phyloP scores from a whole-genome alignment of 2,113 vertebrate genomes.

The Antennarius striatus region DNA sequence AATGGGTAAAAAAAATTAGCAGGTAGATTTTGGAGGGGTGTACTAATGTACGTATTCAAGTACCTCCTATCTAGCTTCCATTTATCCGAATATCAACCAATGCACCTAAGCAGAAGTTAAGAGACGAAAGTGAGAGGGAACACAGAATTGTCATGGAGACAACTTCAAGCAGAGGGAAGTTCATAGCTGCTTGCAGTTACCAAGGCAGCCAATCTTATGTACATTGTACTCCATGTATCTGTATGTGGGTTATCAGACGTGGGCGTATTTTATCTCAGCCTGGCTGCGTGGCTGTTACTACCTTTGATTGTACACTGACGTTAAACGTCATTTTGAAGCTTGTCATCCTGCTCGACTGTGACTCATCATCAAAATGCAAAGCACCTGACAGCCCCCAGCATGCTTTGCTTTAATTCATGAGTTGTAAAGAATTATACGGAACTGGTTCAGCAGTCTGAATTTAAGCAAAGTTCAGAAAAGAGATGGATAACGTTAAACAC shows the following conservation, averaged over 20 bases:
- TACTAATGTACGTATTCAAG: conserved; percentile 3
- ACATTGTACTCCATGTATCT: conserved; percentile 56
- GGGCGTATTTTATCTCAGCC: conserved; percentile 53
- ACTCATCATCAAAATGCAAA: conserved; percentile 39
- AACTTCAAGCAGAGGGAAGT: conserved; percentile 42
- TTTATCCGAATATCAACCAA: conserved; percentile 24
- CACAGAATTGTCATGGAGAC: conserved; percentile 55
- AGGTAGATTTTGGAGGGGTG: background rate
- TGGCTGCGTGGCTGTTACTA: conserved; percentile 47
- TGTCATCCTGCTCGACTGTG: conserved; percentile 25
- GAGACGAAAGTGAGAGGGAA: conserved; percentile 40
- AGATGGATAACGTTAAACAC: background rate
- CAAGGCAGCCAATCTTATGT: conserved; percentile 64
- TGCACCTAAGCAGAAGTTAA: conserved; percentile 30
- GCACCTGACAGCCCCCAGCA: conserved; percentile 1
- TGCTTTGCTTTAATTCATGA: conserved; percentile 38
- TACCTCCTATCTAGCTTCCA: conserved; percentile 23
- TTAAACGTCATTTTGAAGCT: conserved; percentile 48
- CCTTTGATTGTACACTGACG: conserved; percentile 50
- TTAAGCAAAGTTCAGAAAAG: background rate
- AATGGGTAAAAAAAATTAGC: conserved; percentile 8
- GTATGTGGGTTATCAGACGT: conserved; percentile 50
- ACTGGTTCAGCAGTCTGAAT: conserved; percentile 6
- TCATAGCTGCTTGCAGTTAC: conserved; percentile 52
- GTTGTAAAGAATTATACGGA: conserved; percentile 39